Conservation (phyloP, 2,888 invertebrate species). For the Machimus atricapillus region DNA sequence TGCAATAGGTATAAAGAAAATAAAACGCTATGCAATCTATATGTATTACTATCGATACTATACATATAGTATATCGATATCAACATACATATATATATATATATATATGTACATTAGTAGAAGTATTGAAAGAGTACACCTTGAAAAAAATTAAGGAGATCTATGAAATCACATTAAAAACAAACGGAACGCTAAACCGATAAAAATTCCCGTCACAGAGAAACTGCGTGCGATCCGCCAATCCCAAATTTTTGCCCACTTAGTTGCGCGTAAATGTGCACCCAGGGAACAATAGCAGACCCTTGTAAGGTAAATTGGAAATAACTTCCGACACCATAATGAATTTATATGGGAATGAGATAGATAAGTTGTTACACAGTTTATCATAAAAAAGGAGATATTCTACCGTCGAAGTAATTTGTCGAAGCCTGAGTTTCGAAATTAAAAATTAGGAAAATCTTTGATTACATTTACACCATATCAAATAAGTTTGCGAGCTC, state of each 20-base stretch:
- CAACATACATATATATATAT: too few relatives aligned
- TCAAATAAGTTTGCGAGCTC: neutral
- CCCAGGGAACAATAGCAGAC: conserved; percentile 15
- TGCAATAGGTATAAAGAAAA: too few relatives aligned
- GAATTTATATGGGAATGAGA: conserved; percentile 3
- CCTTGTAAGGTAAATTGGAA: conserved; percentile 15
- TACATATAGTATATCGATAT: too few relatives aligned
- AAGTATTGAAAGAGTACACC: too few relatives aligned
- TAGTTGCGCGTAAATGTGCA: neutral
- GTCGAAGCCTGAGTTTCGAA: neutral
- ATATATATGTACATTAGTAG: too few relatives aligned
- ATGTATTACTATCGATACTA: too few relatives aligned
- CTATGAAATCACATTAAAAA: neutral
- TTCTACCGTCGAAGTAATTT: neutral
- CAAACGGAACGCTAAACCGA: neutral
- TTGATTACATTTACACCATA: neutral
- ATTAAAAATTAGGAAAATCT: neutral
- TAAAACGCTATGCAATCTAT: too few relatives aligned
- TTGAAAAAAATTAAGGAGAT: too few relatives aligned
- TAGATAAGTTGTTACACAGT: neutral
- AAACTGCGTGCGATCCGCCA: neutral
- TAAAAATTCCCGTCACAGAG: neutral
- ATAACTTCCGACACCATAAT: neutral
- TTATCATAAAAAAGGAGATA: neutral
- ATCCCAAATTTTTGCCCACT: neutral